phyloP scores from a whole-genome alignment of 1,140 invertebrate species.

The Dendrolimus punctatus region DNA sequence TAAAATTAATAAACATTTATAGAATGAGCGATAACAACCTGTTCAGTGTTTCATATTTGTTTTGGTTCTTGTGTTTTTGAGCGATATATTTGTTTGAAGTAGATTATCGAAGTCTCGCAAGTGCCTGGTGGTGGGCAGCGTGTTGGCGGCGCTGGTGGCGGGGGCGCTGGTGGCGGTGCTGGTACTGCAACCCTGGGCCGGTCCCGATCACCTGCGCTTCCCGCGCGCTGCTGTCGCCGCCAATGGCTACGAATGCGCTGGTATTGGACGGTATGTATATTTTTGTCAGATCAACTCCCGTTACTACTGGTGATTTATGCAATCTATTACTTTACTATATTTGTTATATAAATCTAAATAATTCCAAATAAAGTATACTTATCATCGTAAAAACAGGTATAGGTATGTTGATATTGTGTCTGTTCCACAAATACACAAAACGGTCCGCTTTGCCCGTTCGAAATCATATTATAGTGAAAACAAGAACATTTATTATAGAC shows the following conservation, averaged over 20 bases:
- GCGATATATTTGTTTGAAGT: background rate
- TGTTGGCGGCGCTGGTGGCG: slow-evolving; percentile 47
- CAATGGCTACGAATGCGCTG: slow-evolving; percentile 83
- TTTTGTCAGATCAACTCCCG: too few species aligned
- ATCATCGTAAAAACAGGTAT: background rate
- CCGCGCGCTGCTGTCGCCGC: slow-evolving; percentile 82
- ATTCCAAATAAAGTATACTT: too few species aligned
- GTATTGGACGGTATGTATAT: slow-evolving; percentile 77
- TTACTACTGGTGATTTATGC: too few species aligned
- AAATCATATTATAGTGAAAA: too few species aligned
- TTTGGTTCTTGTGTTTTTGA: too few species aligned
- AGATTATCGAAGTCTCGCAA: slow-evolving; percentile 26
- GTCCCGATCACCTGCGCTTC: slow-evolving; percentile 64
- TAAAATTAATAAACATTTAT: too few species aligned
- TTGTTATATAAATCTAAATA: too few species aligned
- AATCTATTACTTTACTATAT: too few species aligned
- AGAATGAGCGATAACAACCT: too few species aligned
- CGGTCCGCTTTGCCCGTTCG: too few species aligned
- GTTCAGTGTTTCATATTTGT: too few species aligned
- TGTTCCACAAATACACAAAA: background rate
- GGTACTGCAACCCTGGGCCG: slow-evolving; percentile 56
- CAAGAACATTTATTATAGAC: too few species aligned
- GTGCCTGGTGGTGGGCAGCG: slow-evolving; percentile 36
- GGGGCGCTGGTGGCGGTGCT: slow-evolving; percentile 56
- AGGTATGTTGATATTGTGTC: background rate